Evolutionary conservation across 2,888 invertebrate species (phyloP).

Genomic region (Tenthredo distinguenda): DNA sequence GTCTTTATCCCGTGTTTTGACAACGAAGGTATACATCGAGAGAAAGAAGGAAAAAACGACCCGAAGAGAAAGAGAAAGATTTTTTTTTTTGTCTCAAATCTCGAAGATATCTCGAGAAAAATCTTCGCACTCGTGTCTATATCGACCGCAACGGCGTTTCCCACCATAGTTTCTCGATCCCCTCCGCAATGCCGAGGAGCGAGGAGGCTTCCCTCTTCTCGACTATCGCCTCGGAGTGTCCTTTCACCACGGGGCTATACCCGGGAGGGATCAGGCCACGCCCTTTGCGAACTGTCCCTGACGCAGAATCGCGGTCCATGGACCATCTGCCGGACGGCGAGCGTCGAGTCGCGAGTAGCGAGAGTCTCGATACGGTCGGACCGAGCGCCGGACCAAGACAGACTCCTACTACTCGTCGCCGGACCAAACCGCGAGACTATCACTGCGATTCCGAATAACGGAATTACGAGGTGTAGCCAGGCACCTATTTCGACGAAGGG

Average conservation of each 20-base stretch:
- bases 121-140: not conserved
- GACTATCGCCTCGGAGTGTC: not conserved
- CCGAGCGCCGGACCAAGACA: not conserved
- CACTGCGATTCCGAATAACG: not conserved
- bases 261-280: conserved; percentile 41
- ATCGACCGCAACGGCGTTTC: conserved; percentile 14
- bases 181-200: conserved; percentile 14
- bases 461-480: not conserved
- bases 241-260: conserved; percentile 25
- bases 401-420: conserved; percentile 54
- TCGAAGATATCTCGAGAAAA: not conserved
- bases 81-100: too few relatives aligned
- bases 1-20: not conserved
- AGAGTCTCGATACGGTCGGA: not conserved
- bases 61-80: not conserved
- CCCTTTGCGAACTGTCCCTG: conserved; percentile 42
- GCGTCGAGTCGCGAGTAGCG: not conserved
- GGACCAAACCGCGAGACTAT: conserved; percentile 10
- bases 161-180: conserved; percentile 36
- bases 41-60: not conserved
- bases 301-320: not conserved
- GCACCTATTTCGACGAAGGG: not conserved
- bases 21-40: not conserved
- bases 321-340: not conserved
- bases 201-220: conserved; percentile 28